Percentiles rank a stretch among this genome's conserved stretches.
Conservation (phyloP, 2,113 vertebrate species). For the Thymallus thymallus region DNA sequence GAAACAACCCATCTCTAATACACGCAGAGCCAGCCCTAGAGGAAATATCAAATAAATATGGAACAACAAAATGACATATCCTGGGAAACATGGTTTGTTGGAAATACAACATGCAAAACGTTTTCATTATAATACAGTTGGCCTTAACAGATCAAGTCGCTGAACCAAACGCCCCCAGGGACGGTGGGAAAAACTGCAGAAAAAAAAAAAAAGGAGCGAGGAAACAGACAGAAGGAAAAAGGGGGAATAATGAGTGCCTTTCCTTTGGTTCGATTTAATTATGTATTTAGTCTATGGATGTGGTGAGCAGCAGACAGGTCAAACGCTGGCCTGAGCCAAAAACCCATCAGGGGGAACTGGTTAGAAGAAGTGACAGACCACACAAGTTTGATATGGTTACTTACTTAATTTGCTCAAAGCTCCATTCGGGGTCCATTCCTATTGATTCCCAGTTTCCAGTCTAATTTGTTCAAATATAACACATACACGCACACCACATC, state of each 20-base stretch:
- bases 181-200: neutral
- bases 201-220: neutral
- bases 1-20: neutral
- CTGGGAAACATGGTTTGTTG: neutral
- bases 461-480: no score
- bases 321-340: neutral
- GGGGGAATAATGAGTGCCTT: neutral
- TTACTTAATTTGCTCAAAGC: no score
- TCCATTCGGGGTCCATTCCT: no score
- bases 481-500: neutral
- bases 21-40: neutral
- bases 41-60: neutral
- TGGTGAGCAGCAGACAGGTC: neutral
- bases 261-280: neutral
- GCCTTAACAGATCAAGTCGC: neutral
- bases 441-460: no score
- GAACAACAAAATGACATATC: neutral
- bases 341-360: no score
- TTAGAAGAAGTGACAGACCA: no score
- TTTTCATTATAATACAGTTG: neutral
- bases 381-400: no score
- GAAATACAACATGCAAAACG: neutral
- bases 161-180: neutral
- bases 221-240: neutral
- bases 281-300: neutral